Evolutionary conservation across 2,113 vertebrate genomes (phyloP).

Genomic region (Sylvia atricapilla): DNA sequence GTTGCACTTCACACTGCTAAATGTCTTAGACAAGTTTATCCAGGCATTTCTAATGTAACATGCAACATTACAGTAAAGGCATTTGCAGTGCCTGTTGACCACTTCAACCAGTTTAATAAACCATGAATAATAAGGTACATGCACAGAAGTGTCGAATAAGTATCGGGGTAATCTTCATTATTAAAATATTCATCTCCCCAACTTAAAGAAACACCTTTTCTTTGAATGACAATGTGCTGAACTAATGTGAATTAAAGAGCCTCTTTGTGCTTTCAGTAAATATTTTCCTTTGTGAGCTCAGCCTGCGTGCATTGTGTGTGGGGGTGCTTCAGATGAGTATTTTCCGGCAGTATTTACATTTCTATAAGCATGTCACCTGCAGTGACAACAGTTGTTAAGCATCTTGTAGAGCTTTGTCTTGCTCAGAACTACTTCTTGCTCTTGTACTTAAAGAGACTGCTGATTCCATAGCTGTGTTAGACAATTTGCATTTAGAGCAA

Average conservation of each 20-base stretch:
- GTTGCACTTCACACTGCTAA: constrained; percentile 60
- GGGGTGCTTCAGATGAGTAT: not conserved
- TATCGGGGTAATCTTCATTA: not conserved
- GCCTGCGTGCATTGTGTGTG: not conserved
- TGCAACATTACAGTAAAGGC: constrained; percentile 61
- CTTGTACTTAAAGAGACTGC: not conserved
- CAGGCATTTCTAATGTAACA: constrained; percentile 66
- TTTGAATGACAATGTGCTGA: not conserved
- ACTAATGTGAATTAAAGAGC: not conserved
- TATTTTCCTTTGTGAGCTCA: not conserved
- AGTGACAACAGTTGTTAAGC: not conserved
- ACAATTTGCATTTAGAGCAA: not conserved
- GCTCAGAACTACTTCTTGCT: not conserved
- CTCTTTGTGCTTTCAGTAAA: not conserved
- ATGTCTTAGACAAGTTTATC: constrained; percentile 37
- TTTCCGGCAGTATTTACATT: not conserved
- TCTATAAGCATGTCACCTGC: not conserved
- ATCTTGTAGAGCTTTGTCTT: not conserved
- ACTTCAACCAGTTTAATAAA: constrained; percentile 57
- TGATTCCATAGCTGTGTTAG: not conserved
- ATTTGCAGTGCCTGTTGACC: constrained; percentile 50
- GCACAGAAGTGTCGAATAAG: not conserved
- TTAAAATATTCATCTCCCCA: not conserved
- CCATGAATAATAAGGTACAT: constrained; percentile 30
- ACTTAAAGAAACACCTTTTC: not conserved